Conservation (phyloP, 2,888 invertebrate species). For the Bedellia somnulentella region DNA sequence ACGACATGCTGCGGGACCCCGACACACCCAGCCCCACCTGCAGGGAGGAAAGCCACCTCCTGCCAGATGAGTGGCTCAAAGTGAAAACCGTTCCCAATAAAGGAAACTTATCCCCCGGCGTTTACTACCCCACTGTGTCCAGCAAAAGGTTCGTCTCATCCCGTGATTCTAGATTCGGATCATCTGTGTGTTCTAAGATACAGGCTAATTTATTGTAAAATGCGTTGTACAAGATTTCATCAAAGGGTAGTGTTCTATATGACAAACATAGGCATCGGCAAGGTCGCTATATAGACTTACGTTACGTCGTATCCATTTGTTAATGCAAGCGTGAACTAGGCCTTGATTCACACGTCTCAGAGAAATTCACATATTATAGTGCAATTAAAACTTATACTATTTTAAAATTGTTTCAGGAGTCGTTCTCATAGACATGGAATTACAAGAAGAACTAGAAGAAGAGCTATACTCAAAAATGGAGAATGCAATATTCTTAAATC, state of each 20-base stretch:
- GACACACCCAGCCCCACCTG: slow-evolving; percentile 52
- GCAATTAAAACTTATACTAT: too few species aligned
- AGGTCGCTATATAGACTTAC: too few species aligned
- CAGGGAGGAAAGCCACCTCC: slow-evolving; percentile 50
- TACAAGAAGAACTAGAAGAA: slow-evolving; percentile 70
- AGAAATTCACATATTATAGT: too few species aligned
- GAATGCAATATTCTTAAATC: slow-evolving; percentile 95
- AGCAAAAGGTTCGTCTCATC: slow-evolving; percentile 53
- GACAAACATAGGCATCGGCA: too few species aligned
- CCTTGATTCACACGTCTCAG: too few species aligned
- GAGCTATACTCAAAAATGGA: slow-evolving; percentile 93
- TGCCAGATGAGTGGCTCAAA: slow-evolving; percentile 55
- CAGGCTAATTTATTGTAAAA: too few species aligned
- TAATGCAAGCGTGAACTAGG: slow-evolving; percentile 36
- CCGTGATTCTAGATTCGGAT: too few species aligned
- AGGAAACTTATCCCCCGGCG: slow-evolving; percentile 50
- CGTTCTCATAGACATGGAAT: slow-evolving; percentile 69
- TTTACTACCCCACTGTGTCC: slow-evolving; percentile 45
- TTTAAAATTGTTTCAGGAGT: slow-evolving; percentile 68
- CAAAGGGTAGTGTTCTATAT: too few species aligned
- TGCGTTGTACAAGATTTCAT: too few species aligned
- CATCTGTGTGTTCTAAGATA: too few species aligned
- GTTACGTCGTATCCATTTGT: slow-evolving; percentile 17
- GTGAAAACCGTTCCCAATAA: slow-evolving; percentile 39
- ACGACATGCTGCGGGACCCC: slow-evolving; percentile 33